phyloP scores from a whole-genome alignment of 2,797 vertebrate genomes.

The Parambassis ranga region DNA sequence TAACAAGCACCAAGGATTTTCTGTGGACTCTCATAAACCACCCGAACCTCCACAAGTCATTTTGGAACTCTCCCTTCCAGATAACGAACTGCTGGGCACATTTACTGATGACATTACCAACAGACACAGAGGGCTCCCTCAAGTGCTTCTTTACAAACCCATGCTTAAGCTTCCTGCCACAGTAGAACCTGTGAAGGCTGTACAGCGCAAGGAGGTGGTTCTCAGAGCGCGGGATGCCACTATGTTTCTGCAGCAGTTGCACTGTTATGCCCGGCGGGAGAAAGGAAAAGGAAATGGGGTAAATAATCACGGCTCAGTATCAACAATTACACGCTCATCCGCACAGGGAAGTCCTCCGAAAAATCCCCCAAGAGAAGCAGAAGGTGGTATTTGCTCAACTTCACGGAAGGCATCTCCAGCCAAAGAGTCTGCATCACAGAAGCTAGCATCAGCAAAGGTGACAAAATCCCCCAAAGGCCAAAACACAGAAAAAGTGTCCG shows the following conservation, averaged over 20 bases:
- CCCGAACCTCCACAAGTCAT: slow-evolving; percentile 60
- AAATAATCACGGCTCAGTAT: slow-evolving; percentile 57
- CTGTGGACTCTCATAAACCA: slow-evolving; percentile 6
- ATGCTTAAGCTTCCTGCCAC: slow-evolving; percentile 48
- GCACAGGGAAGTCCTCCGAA: slow-evolving; percentile 63
- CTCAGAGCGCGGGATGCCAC: slow-evolving; percentile 56
- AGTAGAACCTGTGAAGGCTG: slow-evolving; percentile 22
- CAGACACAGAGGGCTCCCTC: slow-evolving; percentile 61
- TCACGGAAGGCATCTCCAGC: background rate
- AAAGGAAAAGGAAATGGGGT: slow-evolving; percentile 55
- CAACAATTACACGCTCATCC: slow-evolving; percentile 72
- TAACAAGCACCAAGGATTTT: slow-evolving; percentile 31
- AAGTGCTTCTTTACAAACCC: slow-evolving; percentile 64
- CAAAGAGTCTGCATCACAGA: slow-evolving; percentile 3
- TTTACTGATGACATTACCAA: slow-evolving; percentile 66
- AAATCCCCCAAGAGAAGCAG: slow-evolving; percentile 6
- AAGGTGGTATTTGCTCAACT: too few relatives aligned
- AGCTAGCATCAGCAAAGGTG: background rate
- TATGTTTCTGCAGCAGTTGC: slow-evolving; percentile 67
- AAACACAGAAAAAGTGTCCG: background rate
- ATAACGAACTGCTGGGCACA: slow-evolving; percentile 76
- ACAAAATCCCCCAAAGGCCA: slow-evolving; percentile 3
- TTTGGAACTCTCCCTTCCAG: slow-evolving; percentile 79
- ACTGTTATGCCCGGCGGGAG: slow-evolving; percentile 63
- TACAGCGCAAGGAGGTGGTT: slow-evolving; percentile 64